Base-by-base conservation (phyloP, 1,140 invertebrate species). In the Drosophila takahashii region DNA sequence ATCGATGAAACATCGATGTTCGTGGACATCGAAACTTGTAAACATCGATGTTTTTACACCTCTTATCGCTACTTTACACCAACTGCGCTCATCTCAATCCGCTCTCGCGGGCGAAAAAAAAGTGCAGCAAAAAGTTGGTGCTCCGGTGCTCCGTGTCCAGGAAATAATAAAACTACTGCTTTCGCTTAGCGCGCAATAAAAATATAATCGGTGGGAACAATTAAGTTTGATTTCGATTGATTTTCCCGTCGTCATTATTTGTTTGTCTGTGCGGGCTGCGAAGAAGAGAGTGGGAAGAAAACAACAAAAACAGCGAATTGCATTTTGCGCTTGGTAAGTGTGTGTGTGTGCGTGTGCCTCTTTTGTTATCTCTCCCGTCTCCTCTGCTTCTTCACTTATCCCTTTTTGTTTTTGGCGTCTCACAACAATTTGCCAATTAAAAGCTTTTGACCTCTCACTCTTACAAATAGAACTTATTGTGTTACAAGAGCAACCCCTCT, bases 371-470 rank as follows among this genome's bases (percentile, higher is more conserved):
- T 39, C 37, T 69, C 60, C 57, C 52, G 48, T n/a, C 8, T 37
- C 36, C 57, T 32, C 41, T 3, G 10, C 9, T 34, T 41, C 41
- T 37, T 29, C n/a, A 22, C 50, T 41, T 61, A 59, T 59, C 15
- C 50, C 54, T 36, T 44, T 62, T 53, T 22, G 53, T 39, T 41
- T 57, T 70, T 64, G 62, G 79, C 70, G 59, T 76, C 53, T 53
- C 48, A 66, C 48, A 66, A 79, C 78, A 78, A 86, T 87, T 80
- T 76, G 75, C 71, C 83, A 89, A 87, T 79, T 87, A 79, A 76
- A 62, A 83, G 83, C 83, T 79, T 79, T 83, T 79, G 61, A 72
- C 76, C 71, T 72, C 45, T 61, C 59, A 27, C 62, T 65, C 48
- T 32, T 18, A n/a, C 60, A 51, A 57, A 51, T 50, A 39, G 32